These are phyloP conservation scores for Sclerodermus sp. DNA, from an alignment of 2,888 invertebrate genomes.

Conservation along the genomic window DNA sequence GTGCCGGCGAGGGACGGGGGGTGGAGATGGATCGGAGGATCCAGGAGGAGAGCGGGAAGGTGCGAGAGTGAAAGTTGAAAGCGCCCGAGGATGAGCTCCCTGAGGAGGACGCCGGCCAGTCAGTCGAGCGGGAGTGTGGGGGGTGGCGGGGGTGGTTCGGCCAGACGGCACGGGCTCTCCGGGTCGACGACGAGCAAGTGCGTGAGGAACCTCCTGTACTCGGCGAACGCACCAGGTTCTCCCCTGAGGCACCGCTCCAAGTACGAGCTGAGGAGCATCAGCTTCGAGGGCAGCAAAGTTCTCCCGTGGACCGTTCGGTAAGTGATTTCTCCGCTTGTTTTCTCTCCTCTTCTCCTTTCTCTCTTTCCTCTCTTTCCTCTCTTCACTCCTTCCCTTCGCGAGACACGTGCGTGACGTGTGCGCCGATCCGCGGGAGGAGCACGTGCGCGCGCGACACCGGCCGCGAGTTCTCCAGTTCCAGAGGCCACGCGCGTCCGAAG, in stretches of 20 bases:
- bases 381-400: too few relatives aligned
- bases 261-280: slow-evolving; percentile 57
- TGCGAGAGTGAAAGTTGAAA: not conserved
- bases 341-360: too few relatives aligned
- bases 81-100: slow-evolving; percentile 42
- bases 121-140: slow-evolving; percentile 38
- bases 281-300: slow-evolving; percentile 56
- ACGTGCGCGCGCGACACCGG: too few relatives aligned
- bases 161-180: slow-evolving; percentile 35
- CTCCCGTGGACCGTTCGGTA: slow-evolving; percentile 55
- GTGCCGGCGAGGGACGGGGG: too few relatives aligned
- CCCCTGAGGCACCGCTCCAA: slow-evolving; percentile 50
- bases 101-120: slow-evolving; percentile 34
- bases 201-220: slow-evolving; percentile 35
- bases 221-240: slow-evolving; percentile 34
- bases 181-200: slow-evolving; percentile 33
- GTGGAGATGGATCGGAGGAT: too few relatives aligned
- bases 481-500: too few relatives aligned
- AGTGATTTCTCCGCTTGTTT: slow-evolving; percentile 21
- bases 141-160: slow-evolving; percentile 33
- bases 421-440: too few relatives aligned
- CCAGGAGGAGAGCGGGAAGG: not conserved
- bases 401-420: too few relatives aligned
- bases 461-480: too few relatives aligned
- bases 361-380: too few relatives aligned